Evolutionary conservation across 2,113 vertebrate genomes (phyloP), one percentile per base, ranked within the genome.

Genomic region (Opisthocomus hoazin): DNA sequence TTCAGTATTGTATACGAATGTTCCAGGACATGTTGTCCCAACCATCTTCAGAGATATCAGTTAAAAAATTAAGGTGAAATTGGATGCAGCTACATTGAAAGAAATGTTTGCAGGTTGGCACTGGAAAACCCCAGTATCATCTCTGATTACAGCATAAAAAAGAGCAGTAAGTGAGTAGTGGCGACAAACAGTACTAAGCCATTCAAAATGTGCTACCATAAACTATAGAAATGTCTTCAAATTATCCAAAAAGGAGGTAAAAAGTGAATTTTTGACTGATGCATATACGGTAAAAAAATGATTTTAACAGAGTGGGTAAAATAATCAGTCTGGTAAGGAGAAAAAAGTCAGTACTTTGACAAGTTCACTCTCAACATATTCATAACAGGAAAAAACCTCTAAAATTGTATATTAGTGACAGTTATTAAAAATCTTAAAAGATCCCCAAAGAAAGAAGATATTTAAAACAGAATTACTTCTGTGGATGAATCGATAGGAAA

Each of bases 391-490:
- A 54, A 88, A 36, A 37, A 30, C 3, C 1, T 7, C 4, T 50
- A 68, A 43, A 68, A 81, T 16, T 41, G 3, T 39, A 4, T n/a
- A 79, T 36, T 66, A 58, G 16, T 30, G 34, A 75, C 21, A 78
- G 30, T 86, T 87, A 81, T 37, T 66, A 71, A 81, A 69, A 90
- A 75, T n/a, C 30, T 50, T 60, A 51, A 64, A 54, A 51, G n/a
- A 68, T 53, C 10, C 45, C 36, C 27, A 6, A 18, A 82, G 54
- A 93, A 79, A 78, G 32, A 69, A 92, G 50, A 19, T 71, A 78
- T 34, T 96, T 30, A 57, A 92, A 91, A 17, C 36, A 81, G 16
- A 92, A 91, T 64, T 94, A 84, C 70, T 87, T 93, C 54, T 81
- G 56, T 75, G n/a, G 56, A 80, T 88, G 84, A 85, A 91, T 88